Evolutionary conservation across 2,888 invertebrate genomes (phyloP).

Genomic region (Tiliacea aurago): DNA sequence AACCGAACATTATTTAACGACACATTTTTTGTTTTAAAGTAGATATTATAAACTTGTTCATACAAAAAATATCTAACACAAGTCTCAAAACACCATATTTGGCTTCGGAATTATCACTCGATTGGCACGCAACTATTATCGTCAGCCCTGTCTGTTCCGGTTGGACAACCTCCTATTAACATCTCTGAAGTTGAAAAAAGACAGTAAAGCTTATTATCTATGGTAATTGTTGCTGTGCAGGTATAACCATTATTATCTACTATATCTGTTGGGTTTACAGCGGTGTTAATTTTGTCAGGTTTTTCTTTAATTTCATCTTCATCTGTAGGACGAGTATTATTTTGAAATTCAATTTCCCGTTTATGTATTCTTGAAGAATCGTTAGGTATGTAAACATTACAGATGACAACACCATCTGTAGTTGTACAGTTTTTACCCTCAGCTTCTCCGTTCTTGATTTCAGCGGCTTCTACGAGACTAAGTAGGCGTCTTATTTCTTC

Average conservation of each 20-base stretch:
- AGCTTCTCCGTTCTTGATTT: background rate
- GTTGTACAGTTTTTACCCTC: constrained; percentile 17
- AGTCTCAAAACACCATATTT: no score
- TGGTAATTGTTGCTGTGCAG: background rate
- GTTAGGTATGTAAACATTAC: constrained; percentile 31
- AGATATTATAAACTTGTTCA: background rate
- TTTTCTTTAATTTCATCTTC: constrained; percentile 2
- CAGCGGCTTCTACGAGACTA: background rate
- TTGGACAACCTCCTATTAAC: constrained; percentile 28
- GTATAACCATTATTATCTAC: background rate
- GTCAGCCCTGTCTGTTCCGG: constrained; percentile 31
- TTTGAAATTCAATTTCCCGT: constrained; percentile 22
- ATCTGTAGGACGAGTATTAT: background rate
- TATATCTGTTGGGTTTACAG: background rate
- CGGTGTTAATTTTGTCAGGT: background rate
- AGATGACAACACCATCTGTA: background rate
- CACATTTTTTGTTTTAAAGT: background rate
- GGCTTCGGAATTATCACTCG: background rate
- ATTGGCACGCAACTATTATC: constrained; percentile 30
- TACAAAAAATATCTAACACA: background rate
- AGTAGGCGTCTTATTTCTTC: constrained; percentile 17
- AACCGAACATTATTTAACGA: no score
- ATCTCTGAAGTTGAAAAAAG: background rate
- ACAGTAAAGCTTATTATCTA: background rate
- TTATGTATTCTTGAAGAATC: constrained; percentile 1